A percentile compares a stretch with the other conserved stretches of the same genome.
Evolutionary conservation across 1,140 invertebrate genomes (phyloP).

Genomic region (Tenebrio molitor): DNA sequence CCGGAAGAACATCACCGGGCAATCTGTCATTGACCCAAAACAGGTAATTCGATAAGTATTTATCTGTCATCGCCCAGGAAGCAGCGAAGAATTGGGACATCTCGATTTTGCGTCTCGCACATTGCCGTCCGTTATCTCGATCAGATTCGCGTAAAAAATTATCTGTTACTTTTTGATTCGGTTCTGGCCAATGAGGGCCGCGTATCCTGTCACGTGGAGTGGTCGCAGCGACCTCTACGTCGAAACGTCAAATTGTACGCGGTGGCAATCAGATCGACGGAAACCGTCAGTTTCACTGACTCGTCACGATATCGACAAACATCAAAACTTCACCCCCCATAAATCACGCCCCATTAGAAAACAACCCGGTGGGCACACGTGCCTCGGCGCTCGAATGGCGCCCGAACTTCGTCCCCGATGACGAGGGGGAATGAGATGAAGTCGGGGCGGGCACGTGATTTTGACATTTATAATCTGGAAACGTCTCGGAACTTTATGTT

Average conservation of each 20-base stretch:
- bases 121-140: too few relatives aligned
- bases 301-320: background rate
- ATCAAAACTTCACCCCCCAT: background rate
- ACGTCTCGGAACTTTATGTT: background rate
- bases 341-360: slow-evolving; percentile 8
- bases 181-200: too few relatives aligned
- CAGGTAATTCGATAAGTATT: too few relatives aligned
- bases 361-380: background rate
- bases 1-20: too few relatives aligned
- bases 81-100: too few relatives aligned
- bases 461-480: background rate
- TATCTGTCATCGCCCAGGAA: too few relatives aligned
- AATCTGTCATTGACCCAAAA: too few relatives aligned
- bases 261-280: background rate
- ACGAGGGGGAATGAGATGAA: background rate
- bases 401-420: background rate
- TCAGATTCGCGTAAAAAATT: too few relatives aligned
- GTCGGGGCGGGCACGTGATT: background rate
- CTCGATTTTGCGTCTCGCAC: too few relatives aligned
- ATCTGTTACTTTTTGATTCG: too few relatives aligned
- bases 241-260: background rate
- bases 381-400: background rate
- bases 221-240: background rate
- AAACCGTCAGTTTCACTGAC: background rate
- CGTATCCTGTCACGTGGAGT: too few relatives aligned